phyloP scores from a whole-genome alignment of 2,888 invertebrate species.

The Amphiduros pacificus region DNA sequence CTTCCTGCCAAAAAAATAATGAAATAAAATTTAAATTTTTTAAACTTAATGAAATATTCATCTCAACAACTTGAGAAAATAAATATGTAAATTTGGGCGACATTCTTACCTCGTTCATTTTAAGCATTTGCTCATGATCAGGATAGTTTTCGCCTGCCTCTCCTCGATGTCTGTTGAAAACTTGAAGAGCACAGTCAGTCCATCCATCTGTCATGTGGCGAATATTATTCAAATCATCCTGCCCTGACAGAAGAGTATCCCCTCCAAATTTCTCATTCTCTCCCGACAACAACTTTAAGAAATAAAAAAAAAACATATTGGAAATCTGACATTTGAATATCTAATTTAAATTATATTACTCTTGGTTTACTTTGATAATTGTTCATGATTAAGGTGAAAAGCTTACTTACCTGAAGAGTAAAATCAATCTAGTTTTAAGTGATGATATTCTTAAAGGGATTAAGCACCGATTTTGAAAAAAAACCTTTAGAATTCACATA shows the following conservation, averaged over 20 bases:
- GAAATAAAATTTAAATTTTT: constrained; percentile 6
- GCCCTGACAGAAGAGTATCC: constrained; percentile 47
- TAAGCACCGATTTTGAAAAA: too few species aligned
- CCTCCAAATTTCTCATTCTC: constrained; percentile 55
- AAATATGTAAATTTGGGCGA: neutral
- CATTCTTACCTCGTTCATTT: constrained; percentile 46
- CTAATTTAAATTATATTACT: neutral
- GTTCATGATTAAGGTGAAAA: neutral
- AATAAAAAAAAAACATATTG: constrained; percentile 4
- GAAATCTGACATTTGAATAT: too few species aligned
- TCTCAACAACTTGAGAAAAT: neutral
- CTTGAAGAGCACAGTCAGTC: constrained; percentile 53
- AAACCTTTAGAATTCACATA: too few species aligned
- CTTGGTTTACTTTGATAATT: neutral
- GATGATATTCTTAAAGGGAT: too few species aligned
- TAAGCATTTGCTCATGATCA: constrained; percentile 47
- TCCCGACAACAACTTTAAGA: constrained; percentile 38
- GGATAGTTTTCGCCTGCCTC: constrained; percentile 42
- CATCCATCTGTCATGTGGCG: constrained; percentile 51
- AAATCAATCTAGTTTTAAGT: too few species aligned
- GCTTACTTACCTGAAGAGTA: neutral
- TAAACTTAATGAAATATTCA: neutral
- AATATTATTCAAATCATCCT: constrained; percentile 46
- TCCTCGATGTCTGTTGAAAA: constrained; percentile 52
- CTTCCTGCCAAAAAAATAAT: constrained; percentile 36